A percentile compares a stretch with the other conserved stretches of the same genome.
Conservation (phyloP, 2,113 vertebrate genomes). For the Neofelis nebulosa region DNA sequence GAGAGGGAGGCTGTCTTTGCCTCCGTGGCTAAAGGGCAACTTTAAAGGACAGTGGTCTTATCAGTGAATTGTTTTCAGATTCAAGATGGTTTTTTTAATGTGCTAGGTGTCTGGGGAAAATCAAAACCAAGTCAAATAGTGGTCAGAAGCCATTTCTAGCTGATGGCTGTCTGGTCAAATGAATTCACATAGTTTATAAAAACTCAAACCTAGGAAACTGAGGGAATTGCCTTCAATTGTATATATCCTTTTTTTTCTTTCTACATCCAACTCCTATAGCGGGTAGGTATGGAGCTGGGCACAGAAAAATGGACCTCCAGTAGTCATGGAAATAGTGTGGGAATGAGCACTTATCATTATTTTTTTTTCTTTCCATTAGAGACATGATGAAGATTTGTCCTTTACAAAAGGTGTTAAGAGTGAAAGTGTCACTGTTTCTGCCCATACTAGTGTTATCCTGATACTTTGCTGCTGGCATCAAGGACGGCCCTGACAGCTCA, state of each 20-base stretch:
- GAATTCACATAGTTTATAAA: conserved; percentile 44
- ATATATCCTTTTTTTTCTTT: neutral
- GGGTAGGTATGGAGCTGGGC: neutral
- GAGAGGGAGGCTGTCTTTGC: conserved; percentile 12
- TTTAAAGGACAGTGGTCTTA: conserved; percentile 43
- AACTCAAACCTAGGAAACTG: neutral
- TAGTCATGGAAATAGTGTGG: conserved; percentile 57
- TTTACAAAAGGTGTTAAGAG: conserved; percentile 52
- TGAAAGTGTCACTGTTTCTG: conserved; percentile 1
- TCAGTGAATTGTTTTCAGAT: conserved; percentile 54
- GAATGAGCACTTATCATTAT: neutral
- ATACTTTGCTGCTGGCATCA: conserved; percentile 17
- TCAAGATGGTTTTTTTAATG: conserved; percentile 30
- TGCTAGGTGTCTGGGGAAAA: conserved; percentile 41
- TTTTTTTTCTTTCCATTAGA: conserved; percentile 35
- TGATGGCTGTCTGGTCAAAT: conserved; percentile 1
- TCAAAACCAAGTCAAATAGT: conserved; percentile 24
- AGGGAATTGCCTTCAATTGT: conserved; percentile 34
- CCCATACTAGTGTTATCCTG: conserved; percentile 1
- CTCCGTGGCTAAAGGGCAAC: conserved; percentile 49
- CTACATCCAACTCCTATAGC: neutral
- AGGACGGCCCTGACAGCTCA: conserved; percentile 20
- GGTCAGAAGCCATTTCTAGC: conserved; percentile 40
- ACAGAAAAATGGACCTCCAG: conserved; percentile 53
- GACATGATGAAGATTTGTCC: conserved; percentile 44